phyloP scores from a whole-genome alignment of 2,113 vertebrate species.

The Australoheros scitulus region DNA sequence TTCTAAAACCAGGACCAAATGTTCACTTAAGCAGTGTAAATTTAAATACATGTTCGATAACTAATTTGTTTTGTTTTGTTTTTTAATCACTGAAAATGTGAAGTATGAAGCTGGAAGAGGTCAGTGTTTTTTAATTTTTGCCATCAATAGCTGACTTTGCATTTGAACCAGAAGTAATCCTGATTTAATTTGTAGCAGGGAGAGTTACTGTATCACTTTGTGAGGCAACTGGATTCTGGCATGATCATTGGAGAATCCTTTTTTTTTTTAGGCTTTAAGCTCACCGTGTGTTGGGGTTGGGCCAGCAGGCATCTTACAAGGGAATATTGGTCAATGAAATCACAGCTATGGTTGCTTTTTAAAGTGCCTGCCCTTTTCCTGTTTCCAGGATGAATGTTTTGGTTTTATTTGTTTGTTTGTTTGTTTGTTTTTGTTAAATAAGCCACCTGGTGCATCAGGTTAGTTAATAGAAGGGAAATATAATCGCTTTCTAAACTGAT shows the following conservation, averaged over 20 bases:
- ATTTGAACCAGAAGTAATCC: background rate
- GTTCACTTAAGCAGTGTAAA: background rate
- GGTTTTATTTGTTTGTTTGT: too few species aligned
- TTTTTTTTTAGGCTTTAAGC: background rate
- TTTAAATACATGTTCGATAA: background rate
- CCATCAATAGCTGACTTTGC: background rate
- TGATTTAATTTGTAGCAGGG: background rate
- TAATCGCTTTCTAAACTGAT: too few species aligned
- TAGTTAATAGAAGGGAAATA: too few species aligned
- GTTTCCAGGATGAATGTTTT: background rate
- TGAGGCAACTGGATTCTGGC: background rate
- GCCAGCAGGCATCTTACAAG: background rate
- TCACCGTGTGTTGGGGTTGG: background rate
- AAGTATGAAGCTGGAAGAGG: conserved; percentile 46
- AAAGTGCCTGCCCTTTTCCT: background rate
- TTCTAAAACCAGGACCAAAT: background rate
- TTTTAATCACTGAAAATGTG: conserved; percentile 45
- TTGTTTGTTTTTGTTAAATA: too few species aligned
- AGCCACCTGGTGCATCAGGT: too few species aligned
- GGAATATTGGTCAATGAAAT: background rate
- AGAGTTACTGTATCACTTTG: background rate
- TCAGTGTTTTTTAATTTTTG: conserved; percentile 55
- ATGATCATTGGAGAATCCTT: background rate
- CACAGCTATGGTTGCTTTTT: background rate
- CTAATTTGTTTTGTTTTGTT: conserved; percentile 2